Conservation (phyloP, 2,113 vertebrate species). For the Leptodactylus fuscus region DNA sequence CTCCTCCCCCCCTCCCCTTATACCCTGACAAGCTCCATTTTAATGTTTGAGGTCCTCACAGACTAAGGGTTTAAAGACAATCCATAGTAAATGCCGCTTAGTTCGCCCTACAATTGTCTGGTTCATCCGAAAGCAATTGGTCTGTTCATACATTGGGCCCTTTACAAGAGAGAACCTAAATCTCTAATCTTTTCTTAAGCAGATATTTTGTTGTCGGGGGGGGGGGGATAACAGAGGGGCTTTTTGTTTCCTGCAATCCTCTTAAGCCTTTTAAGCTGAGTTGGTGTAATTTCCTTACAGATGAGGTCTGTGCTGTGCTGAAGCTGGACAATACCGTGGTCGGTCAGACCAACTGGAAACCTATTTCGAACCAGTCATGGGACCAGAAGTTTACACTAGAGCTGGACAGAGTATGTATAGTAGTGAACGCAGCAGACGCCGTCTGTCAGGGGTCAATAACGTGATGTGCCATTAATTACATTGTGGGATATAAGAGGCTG, state of each 20-base stretch:
- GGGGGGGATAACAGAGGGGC: constrained; percentile 60
- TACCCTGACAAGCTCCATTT: not conserved
- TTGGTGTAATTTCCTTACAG: constrained; percentile 79
- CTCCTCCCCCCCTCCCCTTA: no score
- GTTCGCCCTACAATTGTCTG: not conserved
- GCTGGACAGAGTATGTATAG: constrained; percentile 90
- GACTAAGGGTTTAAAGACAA: constrained; percentile 10
- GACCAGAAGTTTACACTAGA: constrained; percentile 99
- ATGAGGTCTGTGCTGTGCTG: constrained; percentile 96
- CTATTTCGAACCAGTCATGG: constrained; percentile 97
- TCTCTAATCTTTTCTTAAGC: constrained; percentile 54
- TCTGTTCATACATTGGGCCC: constrained; percentile 29
- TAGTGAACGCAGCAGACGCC: no score
- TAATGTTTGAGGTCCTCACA: not conserved
- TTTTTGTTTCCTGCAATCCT: constrained; percentile 67
- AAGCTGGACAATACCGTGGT: constrained; percentile 99
- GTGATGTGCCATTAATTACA: no score
- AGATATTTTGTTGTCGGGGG: constrained; percentile 55
- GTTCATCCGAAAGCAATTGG: not conserved
- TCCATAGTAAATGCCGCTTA: not conserved
- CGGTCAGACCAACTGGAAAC: constrained; percentile 95
- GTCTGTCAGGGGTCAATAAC: not conserved
- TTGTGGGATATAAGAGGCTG: no score
- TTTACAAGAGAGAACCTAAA: constrained; percentile 15
- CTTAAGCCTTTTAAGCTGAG: constrained; percentile 71